Conservation (phyloP, 2,888 invertebrate species). For the Drosophila imparisetae region DNA sequence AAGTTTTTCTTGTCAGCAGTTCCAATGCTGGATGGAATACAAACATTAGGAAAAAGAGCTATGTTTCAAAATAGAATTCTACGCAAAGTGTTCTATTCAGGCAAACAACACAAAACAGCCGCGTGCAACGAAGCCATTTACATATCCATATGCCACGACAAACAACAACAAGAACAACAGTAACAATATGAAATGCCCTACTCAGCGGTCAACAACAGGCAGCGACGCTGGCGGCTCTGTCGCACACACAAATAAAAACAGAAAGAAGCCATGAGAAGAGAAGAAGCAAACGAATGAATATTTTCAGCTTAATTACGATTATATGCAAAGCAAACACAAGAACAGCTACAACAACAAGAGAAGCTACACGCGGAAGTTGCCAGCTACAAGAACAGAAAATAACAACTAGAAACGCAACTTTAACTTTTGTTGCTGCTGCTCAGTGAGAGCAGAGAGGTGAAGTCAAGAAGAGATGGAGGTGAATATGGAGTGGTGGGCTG, state of each 20-base stretch:
- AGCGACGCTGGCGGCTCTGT: slow-evolving; percentile 38
- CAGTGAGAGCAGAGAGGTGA: slow-evolving; percentile 3
- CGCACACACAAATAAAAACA: slow-evolving; percentile 28
- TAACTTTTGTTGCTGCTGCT: slow-evolving; percentile 20
- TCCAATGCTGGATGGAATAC: slow-evolving; percentile 18
- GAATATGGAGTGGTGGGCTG: neutral
- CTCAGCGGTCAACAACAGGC: slow-evolving; percentile 73
- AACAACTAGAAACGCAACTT: slow-evolving; percentile 22
- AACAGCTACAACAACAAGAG: slow-evolving; percentile 23
- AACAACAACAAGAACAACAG: slow-evolving; percentile 25
- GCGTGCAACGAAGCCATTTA: slow-evolving; percentile 53
- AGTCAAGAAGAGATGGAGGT: neutral
- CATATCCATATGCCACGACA: slow-evolving; percentile 59
- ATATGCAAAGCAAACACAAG: slow-evolving; percentile 45
- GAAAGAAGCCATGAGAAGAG: slow-evolving; percentile 24
- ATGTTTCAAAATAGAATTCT: slow-evolving; percentile 49
- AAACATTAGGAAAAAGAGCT: slow-evolving; percentile 23
- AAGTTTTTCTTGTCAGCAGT: neutral
- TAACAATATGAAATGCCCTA: slow-evolving; percentile 57
- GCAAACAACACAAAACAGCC: slow-evolving; percentile 19
- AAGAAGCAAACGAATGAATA: slow-evolving; percentile 47
- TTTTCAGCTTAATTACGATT: slow-evolving; percentile 75
- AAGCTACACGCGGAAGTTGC: slow-evolving; percentile 52
- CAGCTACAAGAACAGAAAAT: slow-evolving; percentile 19
- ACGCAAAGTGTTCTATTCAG: slow-evolving; percentile 50